These are phyloP conservation scores for Lasiurus cinereus DNA, from an alignment of 2,113 vertebrate species.

Conservation along the genomic window DNA sequence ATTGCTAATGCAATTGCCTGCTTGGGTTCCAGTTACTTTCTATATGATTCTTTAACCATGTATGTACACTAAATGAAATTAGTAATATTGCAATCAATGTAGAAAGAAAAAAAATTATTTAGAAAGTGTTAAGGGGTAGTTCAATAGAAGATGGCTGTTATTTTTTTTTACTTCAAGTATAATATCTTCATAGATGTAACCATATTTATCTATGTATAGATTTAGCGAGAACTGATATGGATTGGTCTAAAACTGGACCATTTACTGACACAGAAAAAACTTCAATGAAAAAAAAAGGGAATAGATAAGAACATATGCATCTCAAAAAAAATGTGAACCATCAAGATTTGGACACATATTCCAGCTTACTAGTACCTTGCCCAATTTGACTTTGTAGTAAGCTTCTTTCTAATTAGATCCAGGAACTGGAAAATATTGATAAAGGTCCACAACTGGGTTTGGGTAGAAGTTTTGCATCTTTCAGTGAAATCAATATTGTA, in stretches of 20 bases:
- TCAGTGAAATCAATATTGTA: conserved; percentile 41
- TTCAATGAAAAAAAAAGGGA: not conserved
- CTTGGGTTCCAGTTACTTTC: not conserved
- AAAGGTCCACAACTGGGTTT: not conserved
- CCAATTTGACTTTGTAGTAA: not conserved
- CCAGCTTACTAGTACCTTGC: not conserved
- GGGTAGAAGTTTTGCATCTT: not conserved
- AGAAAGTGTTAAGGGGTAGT: not conserved
- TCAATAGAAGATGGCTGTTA: not conserved
- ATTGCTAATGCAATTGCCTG: not conserved
- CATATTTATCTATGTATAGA: not conserved
- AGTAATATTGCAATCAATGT: not conserved
- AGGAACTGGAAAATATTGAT: not conserved
- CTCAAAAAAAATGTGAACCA: not conserved
- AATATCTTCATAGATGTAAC: not conserved
- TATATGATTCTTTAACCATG: not conserved
- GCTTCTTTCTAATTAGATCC: not conserved
- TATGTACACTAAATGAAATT: not conserved
- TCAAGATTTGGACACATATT: not conserved
- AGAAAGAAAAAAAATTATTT: not conserved
- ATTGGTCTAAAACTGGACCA: not conserved
- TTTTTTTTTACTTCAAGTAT: conserved; percentile 38
- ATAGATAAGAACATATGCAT: not conserved
- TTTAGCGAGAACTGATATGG: not conserved
- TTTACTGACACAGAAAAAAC: not conserved